Evolutionary conservation across 2,888 invertebrate genomes (phyloP).

Genomic region (Drosophila emarginata): DNA sequence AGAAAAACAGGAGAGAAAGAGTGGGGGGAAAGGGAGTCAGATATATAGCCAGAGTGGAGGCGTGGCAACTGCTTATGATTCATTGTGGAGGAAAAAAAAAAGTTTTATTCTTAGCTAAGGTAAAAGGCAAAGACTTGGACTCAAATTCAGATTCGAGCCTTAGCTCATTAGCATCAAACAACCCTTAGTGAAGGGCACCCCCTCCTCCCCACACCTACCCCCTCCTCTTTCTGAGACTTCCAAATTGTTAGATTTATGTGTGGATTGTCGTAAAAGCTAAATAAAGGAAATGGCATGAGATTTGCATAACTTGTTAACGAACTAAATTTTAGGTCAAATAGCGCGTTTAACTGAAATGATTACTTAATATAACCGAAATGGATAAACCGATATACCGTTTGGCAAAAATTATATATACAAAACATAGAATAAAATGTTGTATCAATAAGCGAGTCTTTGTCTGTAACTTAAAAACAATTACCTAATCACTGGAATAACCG

Average conservation of each 20-base stretch:
- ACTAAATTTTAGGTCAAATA: neutral
- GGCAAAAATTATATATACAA: neutral
- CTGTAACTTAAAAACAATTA: too few relatives aligned
- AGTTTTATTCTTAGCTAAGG: conserved; percentile 9
- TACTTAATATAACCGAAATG: neutral
- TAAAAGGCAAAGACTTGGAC: neutral
- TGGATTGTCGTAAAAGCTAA: conserved; percentile 60
- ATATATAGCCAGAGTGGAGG: neutral
- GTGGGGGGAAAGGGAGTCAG: neutral
- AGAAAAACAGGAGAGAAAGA: conserved; percentile 11
- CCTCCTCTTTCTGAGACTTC: neutral
- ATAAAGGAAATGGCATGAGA: conserved; percentile 43
- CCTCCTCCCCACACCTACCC: neutral
- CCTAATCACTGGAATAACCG: neutral
- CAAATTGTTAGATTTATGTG: conserved; percentile 63
- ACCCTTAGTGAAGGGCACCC: neutral
- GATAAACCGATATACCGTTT: neutral
- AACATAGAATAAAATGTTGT: neutral
- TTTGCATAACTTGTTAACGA: conserved; percentile 60
- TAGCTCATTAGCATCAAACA: conserved; percentile 19
- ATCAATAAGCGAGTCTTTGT: neutral
- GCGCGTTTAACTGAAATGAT: neutral
- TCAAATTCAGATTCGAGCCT: neutral
- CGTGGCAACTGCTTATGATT: conserved; percentile 20
- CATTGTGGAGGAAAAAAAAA: conserved; percentile 21